Evolutionary conservation across 2,888 invertebrate genomes (phyloP), one percentile per base, ranked within the genome.

Genomic region (Idaea aversata): DNA sequence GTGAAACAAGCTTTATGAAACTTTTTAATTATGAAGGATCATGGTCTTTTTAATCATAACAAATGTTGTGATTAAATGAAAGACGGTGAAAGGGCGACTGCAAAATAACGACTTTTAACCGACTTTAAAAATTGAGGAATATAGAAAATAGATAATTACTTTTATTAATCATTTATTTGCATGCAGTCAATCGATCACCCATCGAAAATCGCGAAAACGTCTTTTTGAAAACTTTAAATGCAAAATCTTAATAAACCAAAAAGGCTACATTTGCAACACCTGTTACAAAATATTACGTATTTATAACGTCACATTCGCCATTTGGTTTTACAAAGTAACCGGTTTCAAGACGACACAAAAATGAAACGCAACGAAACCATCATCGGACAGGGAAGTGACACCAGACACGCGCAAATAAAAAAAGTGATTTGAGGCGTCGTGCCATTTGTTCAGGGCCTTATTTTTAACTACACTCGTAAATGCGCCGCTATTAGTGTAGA

Each of bases 1-100:
- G 61, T 57, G 64, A 59, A 63, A 68, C 59, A 61, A 59, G 60
- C 16, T 61, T 63, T 65, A 62, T 15, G 47, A 63, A 64, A 66
- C 64, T 66, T 68, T 66, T 68, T 68, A 68, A 68, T 66, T 68
- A 68, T 58, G 59, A 63, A n/a, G 61, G 64, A 64, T 66, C 64
- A 63, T 63, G 63, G n/a, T 62, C 61, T 65, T 64, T 59, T 65
- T 68, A 65, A 68, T 68, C 65, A 66, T 57, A 64, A 66, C 65
- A 64, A 68, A 63, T 65, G 61, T 62, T 36, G 59, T 61, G 57
- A 47, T 63, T 57, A 62, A 57, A 57, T 60, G n/a, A 34, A 64
- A 61, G 57, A 59, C 57, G 3, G 35, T 13, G 25, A 3, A 34
- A 34, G 58, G 16, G 16, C 7, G n/a, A 7, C 5, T 5, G 16